These are phyloP conservation scores for Stomatorhinus ivindoensis DNA, from an alignment of 2,113 vertebrate species.

Conservation along the genomic window DNA sequence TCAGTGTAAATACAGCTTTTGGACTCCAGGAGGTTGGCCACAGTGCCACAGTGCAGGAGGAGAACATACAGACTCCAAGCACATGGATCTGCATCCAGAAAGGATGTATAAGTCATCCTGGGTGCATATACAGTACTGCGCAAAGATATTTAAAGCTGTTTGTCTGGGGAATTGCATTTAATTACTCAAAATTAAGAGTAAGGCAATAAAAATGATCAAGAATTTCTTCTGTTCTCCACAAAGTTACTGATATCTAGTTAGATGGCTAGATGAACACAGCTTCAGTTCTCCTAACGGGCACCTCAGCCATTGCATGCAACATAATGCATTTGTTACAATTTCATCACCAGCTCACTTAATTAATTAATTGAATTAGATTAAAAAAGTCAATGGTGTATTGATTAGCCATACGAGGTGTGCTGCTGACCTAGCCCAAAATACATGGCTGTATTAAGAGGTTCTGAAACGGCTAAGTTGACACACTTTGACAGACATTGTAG, in stretches of 20 bases:
- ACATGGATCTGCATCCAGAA: not conserved
- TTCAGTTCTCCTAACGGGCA: not conserved
- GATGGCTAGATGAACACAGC: not conserved
- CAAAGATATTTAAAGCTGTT: not conserved
- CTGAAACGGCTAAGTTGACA: not conserved
- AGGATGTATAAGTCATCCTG: not conserved
- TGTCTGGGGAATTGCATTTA: not conserved
- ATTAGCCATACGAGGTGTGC: not conserved
- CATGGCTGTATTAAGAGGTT: not conserved
- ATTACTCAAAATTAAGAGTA: not conserved
- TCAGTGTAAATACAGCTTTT: not conserved
- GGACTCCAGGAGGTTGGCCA: not conserved
- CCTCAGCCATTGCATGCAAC: not conserved
- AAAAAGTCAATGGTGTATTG: not conserved
- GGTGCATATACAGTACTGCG: not conserved
- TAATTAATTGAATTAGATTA: not conserved
- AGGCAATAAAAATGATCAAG: not conserved
- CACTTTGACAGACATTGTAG: not conserved
- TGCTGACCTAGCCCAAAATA: not conserved
- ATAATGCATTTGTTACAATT: not conserved
- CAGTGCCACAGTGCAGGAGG: not conserved
- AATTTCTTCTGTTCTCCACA: not conserved
- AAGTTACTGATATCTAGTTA: not conserved
- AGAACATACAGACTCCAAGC: not conserved
- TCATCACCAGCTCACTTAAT: not conserved